phyloP scores from a whole-genome alignment of 2,797 vertebrate genomes.

The Craterocephalus amniculus region DNA sequence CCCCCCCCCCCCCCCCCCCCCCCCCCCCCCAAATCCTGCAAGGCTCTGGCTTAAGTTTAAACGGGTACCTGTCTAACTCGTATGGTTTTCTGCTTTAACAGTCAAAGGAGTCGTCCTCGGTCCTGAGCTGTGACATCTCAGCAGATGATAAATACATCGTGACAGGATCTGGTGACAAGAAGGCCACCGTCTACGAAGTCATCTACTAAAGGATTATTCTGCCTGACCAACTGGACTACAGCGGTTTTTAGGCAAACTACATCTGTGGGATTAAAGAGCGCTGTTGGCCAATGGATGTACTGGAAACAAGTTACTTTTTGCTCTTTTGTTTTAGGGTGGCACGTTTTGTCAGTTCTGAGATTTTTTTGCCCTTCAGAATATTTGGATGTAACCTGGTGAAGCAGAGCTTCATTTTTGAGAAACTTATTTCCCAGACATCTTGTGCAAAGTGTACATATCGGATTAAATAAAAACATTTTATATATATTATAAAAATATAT shows the following conservation, averaged over 20 bases:
- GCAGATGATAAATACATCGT: constrained; percentile 89
- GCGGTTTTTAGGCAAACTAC: neutral
- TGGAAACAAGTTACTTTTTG: constrained; percentile 39
- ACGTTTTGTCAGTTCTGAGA: constrained; percentile 24
- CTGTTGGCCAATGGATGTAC: constrained; percentile 24
- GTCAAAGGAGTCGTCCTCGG: constrained; percentile 88
- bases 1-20: no score
- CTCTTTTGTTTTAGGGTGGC: constrained; percentile 43
- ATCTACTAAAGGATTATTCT: constrained; percentile 79
- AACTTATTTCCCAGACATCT: constrained; percentile 80
- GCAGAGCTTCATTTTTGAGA: constrained; percentile 80
- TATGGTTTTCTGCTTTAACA: constrained; percentile 43
- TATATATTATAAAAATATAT: constrained; percentile 84
- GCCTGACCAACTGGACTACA: constrained; percentile 30
- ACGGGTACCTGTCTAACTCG: neutral
- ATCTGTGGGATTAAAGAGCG: constrained; percentile 13
- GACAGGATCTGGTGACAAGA: constrained; percentile 88
- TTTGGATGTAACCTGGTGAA: constrained; percentile 74
- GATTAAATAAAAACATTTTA: constrained; percentile 87
- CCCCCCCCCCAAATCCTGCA: no score
- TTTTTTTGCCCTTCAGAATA: constrained; percentile 45
- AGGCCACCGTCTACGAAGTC: constrained; percentile 88
- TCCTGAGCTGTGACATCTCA: constrained; percentile 89
- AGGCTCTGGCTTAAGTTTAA: no score
- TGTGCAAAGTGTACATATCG: constrained; percentile 96